Evolutionary conservation across 2,888 invertebrate species (phyloP).

Genomic region (Cinara cedri): DNA sequence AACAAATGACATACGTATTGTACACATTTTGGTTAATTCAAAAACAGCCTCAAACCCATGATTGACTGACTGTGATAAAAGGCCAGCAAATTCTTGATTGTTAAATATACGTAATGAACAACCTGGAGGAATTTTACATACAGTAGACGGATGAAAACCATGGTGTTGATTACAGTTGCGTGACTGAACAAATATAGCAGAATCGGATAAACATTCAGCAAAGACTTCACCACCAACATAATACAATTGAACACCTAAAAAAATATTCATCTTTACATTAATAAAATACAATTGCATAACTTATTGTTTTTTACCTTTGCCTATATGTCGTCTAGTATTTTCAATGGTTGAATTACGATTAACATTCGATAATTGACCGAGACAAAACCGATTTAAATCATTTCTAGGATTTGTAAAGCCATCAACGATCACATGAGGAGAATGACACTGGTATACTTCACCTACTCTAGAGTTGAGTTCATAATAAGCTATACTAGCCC

Average conservation of each 20-base stretch:
- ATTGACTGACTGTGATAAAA: conserved; percentile 93
- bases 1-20: conserved; percentile 96
- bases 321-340: conserved; percentile 97
- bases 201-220: conserved; percentile 95
- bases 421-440: conserved; percentile 92
- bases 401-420: conserved; percentile 99
- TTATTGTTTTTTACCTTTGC: conserved; percentile 72
- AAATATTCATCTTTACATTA: background rate
- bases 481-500: conserved; percentile 99
- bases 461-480: conserved; percentile 97
- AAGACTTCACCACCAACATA: conserved; percentile 98
- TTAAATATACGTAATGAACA: conserved; percentile 98
- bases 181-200: conserved; percentile 97
- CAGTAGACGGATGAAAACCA: conserved; percentile 97
- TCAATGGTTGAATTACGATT: conserved; percentile 98
- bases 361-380: conserved; percentile 97
- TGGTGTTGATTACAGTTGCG: conserved; percentile 98
- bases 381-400: conserved; percentile 93
- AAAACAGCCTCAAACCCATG: conserved; percentile 99
- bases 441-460: conserved; percentile 91
- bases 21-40: conserved; percentile 99
- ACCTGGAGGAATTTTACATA: conserved; percentile 96
- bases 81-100: conserved; percentile 94
- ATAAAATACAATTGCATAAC: background rate
- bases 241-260: conserved; percentile 80